Conservation (phyloP, 2,888 invertebrate species). For the Barypeithes pellucidus region DNA sequence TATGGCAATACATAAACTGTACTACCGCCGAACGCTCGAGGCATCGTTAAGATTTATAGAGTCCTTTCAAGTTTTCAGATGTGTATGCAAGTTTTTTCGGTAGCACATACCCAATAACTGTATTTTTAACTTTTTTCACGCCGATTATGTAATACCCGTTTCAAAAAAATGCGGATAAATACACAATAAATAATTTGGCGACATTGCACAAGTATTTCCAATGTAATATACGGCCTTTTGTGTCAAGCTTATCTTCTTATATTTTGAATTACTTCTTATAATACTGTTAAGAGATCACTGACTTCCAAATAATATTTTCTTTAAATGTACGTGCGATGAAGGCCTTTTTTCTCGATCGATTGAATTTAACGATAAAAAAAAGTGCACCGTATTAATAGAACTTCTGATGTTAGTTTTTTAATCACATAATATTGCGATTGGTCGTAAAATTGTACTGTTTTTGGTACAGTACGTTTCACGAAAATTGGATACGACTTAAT, state of each 20-base stretch:
- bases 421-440: slow-evolving; percentile 1
- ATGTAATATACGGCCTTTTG: slow-evolving; percentile 21
- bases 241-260: slow-evolving; percentile 42
- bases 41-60: slow-evolving; percentile 9
- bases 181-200: slow-evolving; percentile 27
- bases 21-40: neutral
- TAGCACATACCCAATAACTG: slow-evolving; percentile 13
- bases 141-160: slow-evolving; percentile 16
- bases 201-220: slow-evolving; percentile 11
- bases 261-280: slow-evolving; percentile 48
- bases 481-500: too few species aligned
- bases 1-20: slow-evolving; percentile 10
- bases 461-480: too few species aligned
- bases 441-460: too few species aligned
- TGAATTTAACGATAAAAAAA: slow-evolving; percentile 43
- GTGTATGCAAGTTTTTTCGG: slow-evolving; percentile 18
- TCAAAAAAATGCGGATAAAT: slow-evolving; percentile 21
- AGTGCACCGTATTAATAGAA: slow-evolving; percentile 34
- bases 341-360: slow-evolving; percentile 21
- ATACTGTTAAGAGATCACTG: slow-evolving; percentile 41
- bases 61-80: slow-evolving; percentile 15
- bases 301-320: slow-evolving; percentile 34
- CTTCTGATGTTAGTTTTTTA: slow-evolving; percentile 46
- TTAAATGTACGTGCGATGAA: slow-evolving; percentile 35
- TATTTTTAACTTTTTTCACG: slow-evolving; percentile 15